Conservation (phyloP, 2,113 vertebrate genomes). For the Xyrauchen texanus region DNA sequence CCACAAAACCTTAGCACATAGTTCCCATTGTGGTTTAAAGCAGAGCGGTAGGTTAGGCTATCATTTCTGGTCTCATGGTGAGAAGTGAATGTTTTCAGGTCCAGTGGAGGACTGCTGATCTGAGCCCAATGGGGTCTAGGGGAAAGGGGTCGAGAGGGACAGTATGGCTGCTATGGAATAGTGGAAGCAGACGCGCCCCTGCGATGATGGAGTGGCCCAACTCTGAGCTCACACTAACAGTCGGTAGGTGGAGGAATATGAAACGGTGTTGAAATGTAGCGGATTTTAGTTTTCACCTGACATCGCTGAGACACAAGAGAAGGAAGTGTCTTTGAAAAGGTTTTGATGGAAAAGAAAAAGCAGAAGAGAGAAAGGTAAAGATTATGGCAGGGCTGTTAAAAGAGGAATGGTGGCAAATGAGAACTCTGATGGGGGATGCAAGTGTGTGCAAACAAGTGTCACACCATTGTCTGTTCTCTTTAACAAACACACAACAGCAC, state of each 20-base stretch:
- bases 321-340: conserved; percentile 55
- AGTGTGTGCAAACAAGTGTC: neutral
- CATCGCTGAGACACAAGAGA: conserved; percentile 38
- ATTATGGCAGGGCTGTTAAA: neutral
- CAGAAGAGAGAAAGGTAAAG: conserved; percentile 20
- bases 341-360: conserved; percentile 22
- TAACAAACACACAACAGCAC: conserved; percentile 23
- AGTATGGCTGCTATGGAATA: neutral
- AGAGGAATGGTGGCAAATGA: conserved; percentile 22
- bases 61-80: conserved; percentile 67
- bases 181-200: conserved; percentile 43
- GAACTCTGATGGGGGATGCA: neutral
- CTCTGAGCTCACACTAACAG: conserved; percentile 52
- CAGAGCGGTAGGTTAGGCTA: conserved; percentile 60
- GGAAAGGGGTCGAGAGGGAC: conserved; percentile 22
- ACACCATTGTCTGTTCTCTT: neutral
- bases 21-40: conserved; percentile 76
- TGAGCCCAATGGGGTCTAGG: conserved; percentile 55
- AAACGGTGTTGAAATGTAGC: conserved; percentile 72
- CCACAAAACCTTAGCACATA: conserved; percentile 71
- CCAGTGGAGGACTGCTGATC: conserved; percentile 67
- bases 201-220: conserved; percentile 63
- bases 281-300: conserved; percentile 59
- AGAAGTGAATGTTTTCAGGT: conserved; percentile 66
- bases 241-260: conserved; percentile 57